phyloP scores from a whole-genome alignment of 2,113 vertebrate genomes.

The Myotis brandtii region DNA sequence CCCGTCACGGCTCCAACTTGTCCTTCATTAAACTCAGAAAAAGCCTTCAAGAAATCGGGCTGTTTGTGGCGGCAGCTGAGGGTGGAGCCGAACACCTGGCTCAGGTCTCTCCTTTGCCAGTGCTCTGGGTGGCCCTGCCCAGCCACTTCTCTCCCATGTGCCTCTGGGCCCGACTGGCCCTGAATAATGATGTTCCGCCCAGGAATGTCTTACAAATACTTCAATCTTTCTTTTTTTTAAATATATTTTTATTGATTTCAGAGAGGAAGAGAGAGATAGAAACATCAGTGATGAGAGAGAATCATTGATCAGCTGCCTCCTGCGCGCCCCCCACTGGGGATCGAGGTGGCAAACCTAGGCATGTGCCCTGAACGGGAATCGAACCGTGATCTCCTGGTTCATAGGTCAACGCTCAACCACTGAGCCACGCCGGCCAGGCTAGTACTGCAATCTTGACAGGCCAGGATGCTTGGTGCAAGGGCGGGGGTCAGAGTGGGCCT shows the following conservation, averaged over 20 bases:
- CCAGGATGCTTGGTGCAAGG: background rate
- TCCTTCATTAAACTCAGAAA: constrained; percentile 61
- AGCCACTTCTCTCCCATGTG: background rate
- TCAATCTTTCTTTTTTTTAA: background rate
- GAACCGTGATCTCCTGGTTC: too few relatives aligned
- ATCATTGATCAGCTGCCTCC: too few relatives aligned
- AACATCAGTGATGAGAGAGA: too few relatives aligned
- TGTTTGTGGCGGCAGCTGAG: background rate
- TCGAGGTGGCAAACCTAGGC: too few relatives aligned
- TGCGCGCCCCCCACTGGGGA: too few relatives aligned
- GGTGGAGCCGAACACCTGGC: background rate
- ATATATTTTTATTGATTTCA: too few relatives aligned
- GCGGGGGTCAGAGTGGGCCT: background rate
- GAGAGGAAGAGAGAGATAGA: too few relatives aligned
- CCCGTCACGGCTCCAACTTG: background rate
- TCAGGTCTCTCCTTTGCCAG: background rate
- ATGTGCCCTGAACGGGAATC: too few relatives aligned
- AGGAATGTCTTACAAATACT: background rate
- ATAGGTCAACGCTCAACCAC: too few relatives aligned
- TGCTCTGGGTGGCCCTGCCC: too few relatives aligned
- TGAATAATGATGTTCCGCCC: background rate
- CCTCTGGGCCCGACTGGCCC: background rate
- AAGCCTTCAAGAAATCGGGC: background rate
- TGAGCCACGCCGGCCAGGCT: too few relatives aligned
- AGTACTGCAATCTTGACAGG: background rate